A percentile compares a stretch with the other conserved stretches of the same genome.
phyloP scores from a whole-genome alignment of 1,140 invertebrate genomes.

The Ceratosolen solmsi region DNA sequence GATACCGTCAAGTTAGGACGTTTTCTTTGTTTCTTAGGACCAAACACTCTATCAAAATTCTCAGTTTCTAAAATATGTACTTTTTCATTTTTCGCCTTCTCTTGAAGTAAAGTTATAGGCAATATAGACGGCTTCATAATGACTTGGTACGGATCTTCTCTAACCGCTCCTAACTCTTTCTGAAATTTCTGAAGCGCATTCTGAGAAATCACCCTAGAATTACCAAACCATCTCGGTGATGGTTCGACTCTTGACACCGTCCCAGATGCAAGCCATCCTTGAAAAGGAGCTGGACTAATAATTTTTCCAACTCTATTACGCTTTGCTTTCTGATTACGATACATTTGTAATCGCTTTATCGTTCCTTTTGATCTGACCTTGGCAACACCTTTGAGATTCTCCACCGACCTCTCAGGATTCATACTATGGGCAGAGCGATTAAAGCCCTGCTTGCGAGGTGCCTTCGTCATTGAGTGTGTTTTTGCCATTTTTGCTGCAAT shows the following conservation, averaged over 20 bases:
- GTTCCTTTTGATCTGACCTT: constrained; percentile 92
- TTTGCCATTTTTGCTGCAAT: constrained; percentile 78
- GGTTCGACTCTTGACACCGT: constrained; percentile 95
- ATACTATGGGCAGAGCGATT: constrained; percentile 88
- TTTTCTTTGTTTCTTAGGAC: constrained; percentile 94
- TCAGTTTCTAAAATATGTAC: constrained; percentile 97
- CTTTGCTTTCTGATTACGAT: constrained; percentile 96
- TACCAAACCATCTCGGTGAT: constrained; percentile 98
- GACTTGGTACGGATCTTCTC: constrained; percentile 97
- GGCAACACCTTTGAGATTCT: constrained; percentile 87
- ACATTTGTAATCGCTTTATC: constrained; percentile 97
- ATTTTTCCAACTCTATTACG: constrained; percentile 94
- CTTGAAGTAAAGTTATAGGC: constrained; percentile 95
- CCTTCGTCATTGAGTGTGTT: constrained; percentile 78
- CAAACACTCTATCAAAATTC: constrained; percentile 95
- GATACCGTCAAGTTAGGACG: constrained; percentile 86
- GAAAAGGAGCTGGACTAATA: constrained; percentile 93
- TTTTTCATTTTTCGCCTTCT: constrained; percentile 90
- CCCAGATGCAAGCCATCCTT: constrained; percentile 91
- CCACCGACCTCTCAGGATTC: constrained; percentile 87
- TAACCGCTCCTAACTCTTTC: constrained; percentile 92
- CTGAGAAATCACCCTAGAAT: constrained; percentile 93
- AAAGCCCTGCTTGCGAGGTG: constrained; percentile 84
- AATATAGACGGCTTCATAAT: constrained; percentile 97
- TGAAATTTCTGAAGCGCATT: constrained; percentile 97